These are phyloP conservation scores for Nothobranchius furzeri DNA, from an alignment of 2,113 vertebrate genomes.

Conservation along the genomic window DNA sequence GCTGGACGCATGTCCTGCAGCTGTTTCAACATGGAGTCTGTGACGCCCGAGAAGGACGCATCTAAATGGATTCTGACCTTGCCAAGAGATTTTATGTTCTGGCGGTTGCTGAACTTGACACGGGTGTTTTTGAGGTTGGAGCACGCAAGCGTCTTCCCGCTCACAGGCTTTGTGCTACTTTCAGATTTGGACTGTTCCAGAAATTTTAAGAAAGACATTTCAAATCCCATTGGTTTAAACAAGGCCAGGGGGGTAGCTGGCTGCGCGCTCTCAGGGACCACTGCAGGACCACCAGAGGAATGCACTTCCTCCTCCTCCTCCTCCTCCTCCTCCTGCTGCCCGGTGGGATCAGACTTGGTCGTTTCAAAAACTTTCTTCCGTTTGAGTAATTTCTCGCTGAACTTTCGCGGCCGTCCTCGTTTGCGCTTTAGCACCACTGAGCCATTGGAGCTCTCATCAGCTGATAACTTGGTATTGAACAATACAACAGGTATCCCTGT, in stretches of 20 bases:
- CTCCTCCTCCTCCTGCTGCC: too few relatives aligned
- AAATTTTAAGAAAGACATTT: conserved; percentile 95
- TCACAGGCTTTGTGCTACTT: conserved; percentile 75
- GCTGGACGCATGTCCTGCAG: conserved; percentile 94
- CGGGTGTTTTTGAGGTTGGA: conserved; percentile 71
- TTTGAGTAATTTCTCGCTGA: conserved; percentile 62
- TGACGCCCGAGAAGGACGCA: conserved; percentile 80
- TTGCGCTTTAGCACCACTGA: conserved; percentile 79
- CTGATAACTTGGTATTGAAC: conserved; percentile 64
- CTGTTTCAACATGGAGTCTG: conserved; percentile 85
- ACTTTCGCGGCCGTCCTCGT: conserved; percentile 81
- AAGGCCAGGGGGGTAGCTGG: conserved; percentile 84
- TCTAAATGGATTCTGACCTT: conserved; percentile 90
- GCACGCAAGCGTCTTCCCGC: conserved; percentile 44
- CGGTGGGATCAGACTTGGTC: conserved; percentile 38
- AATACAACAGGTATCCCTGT: conserved; percentile 26
- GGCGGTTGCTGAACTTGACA: conserved; percentile 87
- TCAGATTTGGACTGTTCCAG: conserved; percentile 90
- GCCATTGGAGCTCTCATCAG: conserved; percentile 60
- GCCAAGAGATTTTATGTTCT: conserved; percentile 81
- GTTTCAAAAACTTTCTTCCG: conserved; percentile 63
- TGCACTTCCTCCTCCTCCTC: conserved; percentile 69
- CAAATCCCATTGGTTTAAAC: conserved; percentile 97
- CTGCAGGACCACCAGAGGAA: conserved; percentile 41
- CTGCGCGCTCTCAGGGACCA: conserved; percentile 73